Evolutionary conservation across 2,797 vertebrate genomes (phyloP).

Genomic region (Rhincodon typus): DNA sequence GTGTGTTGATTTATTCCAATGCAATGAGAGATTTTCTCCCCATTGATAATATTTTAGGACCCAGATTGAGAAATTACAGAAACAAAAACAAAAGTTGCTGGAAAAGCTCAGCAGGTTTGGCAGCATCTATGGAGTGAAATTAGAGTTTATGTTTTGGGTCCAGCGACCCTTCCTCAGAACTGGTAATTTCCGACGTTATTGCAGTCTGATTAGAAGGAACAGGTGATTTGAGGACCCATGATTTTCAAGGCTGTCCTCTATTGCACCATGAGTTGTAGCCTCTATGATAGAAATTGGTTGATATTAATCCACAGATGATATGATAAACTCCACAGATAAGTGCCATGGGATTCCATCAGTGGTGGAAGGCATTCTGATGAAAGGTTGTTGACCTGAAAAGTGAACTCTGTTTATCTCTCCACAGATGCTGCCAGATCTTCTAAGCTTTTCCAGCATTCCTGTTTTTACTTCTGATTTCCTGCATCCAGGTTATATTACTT

Average conservation of each 20-base stretch:
- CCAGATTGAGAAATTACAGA: neutral
- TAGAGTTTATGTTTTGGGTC: no score
- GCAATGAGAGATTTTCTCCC: neutral
- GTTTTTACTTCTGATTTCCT: neutral
- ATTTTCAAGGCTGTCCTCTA: neutral
- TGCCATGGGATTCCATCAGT: neutral
- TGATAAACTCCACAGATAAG: no score
- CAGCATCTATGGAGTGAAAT: no score
- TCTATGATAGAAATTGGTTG: neutral
- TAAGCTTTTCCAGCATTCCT: neutral
- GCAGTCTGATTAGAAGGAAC: neutral
- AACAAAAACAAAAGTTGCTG: no score
- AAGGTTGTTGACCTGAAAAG: neutral
- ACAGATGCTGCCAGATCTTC: neutral
- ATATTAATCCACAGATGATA: neutral
- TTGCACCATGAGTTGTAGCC: neutral
- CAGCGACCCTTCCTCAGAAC: no score
- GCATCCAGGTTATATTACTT: neutral
- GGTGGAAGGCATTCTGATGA: neutral
- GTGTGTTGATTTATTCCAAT: neutral
- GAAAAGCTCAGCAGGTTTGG: no score
- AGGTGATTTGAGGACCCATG: neutral
- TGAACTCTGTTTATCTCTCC: neutral
- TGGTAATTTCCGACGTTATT: neutral
- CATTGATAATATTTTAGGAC: neutral